A percentile compares a stretch with the other conserved stretches of the same genome.
These are phyloP conservation scores for Coptotermes formosanus DNA, from an alignment of 1,140 invertebrate genomes.

Conservation along the genomic window DNA sequence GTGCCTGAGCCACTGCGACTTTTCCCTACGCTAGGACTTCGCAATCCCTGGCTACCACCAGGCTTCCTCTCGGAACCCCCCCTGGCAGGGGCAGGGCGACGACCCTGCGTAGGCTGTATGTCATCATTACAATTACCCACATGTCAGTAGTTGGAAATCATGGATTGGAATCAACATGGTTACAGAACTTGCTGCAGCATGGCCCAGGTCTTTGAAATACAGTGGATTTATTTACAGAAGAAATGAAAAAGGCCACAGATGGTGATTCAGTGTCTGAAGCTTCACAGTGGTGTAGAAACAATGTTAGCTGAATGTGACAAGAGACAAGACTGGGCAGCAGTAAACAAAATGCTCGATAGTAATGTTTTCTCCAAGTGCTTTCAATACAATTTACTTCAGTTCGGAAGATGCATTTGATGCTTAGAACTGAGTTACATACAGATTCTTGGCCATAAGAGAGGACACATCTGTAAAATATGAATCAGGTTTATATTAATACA, in stretches of 20 bases:
- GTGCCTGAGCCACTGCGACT: constrained; percentile 29
- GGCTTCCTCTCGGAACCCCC: constrained; percentile 30
- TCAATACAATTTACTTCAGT: background rate
- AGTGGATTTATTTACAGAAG: constrained; percentile 1
- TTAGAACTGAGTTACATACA: background rate
- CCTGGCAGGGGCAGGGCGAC: constrained; percentile 24
- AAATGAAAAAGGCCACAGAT: background rate
- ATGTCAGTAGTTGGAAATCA: background rate
- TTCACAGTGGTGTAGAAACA: background rate
- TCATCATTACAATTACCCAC: constrained; percentile 12
- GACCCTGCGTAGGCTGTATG: constrained; percentile 28
- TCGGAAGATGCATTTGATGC: background rate
- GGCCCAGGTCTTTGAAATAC: background rate
- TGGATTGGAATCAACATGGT: background rate
- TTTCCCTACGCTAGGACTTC: constrained; percentile 33
- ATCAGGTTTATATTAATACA: background rate
- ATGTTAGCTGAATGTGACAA: background rate
- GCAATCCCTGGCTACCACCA: constrained; percentile 31
- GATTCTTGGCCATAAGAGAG: background rate
- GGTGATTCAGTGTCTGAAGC: background rate
- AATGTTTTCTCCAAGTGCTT: background rate
- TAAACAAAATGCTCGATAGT: background rate
- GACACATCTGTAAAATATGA: constrained; percentile 2
- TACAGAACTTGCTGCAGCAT: background rate
- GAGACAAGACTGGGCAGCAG: background rate